Evolutionary conservation across 2,888 invertebrate genomes (phyloP).

Genomic region (Chrysotoxum bicinctum): DNA sequence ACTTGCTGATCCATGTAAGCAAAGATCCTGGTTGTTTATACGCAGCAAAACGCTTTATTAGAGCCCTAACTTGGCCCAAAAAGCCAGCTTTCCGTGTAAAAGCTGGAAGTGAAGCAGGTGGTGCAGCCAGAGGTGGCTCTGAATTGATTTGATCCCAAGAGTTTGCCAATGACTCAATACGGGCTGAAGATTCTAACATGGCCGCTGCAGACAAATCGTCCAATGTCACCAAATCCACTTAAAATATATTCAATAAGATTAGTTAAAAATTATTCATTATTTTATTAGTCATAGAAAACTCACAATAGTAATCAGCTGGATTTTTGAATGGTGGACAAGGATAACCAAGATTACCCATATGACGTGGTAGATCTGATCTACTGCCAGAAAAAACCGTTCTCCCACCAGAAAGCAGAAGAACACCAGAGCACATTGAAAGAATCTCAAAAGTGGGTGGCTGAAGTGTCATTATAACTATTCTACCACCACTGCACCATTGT

Average conservation of each 20-base stretch:
- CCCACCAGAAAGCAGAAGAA: slow-evolving; percentile 93
- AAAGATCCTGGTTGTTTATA: slow-evolving; percentile 94
- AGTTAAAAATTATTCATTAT: not conserved
- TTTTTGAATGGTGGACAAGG: slow-evolving; percentile 98
- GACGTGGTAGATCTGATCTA: slow-evolving; percentile 94
- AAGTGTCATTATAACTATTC: slow-evolving; percentile 94
- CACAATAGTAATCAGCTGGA: slow-evolving; percentile 97
- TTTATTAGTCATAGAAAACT: slow-evolving; percentile 80
- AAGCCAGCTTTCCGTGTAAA: slow-evolving; percentile 86
- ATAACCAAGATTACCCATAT: slow-evolving; percentile 94
- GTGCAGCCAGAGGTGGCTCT: slow-evolving; percentile 84
- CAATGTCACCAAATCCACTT: slow-evolving; percentile 96
- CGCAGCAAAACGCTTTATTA: slow-evolving; percentile 83
- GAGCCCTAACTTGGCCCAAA: slow-evolving; percentile 87
- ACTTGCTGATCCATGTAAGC: slow-evolving; percentile 89
- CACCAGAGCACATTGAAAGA: slow-evolving; percentile 89
- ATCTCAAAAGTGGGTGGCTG: slow-evolving; percentile 98
- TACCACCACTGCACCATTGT: slow-evolving; percentile 89
- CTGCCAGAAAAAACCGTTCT: slow-evolving; percentile 95
- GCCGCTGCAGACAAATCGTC: slow-evolving; percentile 97
- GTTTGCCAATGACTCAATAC: slow-evolving; percentile 94
- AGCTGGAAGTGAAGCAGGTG: slow-evolving; percentile 89
- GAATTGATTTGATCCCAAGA: slow-evolving; percentile 83
- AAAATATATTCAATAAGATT: slow-evolving; percentile 73
- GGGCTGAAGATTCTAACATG: slow-evolving; percentile 95